Percentiles rank a stretch among this genome's conserved stretches.
Evolutionary conservation across 2,113 vertebrate genomes (phyloP).

Genomic region (Geococcyx californianus): DNA sequence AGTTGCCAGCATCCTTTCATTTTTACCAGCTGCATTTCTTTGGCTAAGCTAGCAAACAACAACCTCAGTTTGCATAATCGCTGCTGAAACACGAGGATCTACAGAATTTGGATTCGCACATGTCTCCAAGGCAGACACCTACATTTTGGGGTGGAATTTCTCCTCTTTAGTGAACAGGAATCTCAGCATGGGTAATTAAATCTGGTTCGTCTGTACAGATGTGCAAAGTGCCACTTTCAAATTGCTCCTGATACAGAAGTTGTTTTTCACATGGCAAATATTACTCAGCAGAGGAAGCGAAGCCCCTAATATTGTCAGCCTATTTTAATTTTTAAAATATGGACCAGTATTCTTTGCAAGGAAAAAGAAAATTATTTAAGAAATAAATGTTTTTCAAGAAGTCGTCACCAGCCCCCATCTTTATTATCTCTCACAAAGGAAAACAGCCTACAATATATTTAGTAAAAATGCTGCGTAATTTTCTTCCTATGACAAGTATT

Average conservation of each 20-base stretch:
- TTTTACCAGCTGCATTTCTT: slow-evolving; percentile 50
- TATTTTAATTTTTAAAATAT: not conserved
- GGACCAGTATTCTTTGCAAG: not conserved
- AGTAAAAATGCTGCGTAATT: not conserved
- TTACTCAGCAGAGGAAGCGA: not conserved
- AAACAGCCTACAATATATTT: not conserved
- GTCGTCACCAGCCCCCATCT: rapidly evolving
- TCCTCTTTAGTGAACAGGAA: slow-evolving; percentile 25
- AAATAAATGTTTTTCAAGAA: not conserved
- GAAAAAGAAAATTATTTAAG: not conserved
- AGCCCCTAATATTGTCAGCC: not conserved
- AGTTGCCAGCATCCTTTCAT: slow-evolving; percentile 53
- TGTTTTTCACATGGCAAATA: not conserved
- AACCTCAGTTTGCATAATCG: not conserved
- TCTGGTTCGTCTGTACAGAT: slow-evolving; percentile 33
- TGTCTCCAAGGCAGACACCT: slow-evolving; percentile 23
- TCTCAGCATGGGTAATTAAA: slow-evolving; percentile 34
- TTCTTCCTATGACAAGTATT: not conserved
- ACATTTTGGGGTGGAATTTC: slow-evolving; percentile 19
- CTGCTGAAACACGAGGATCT: not conserved
- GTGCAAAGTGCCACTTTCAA: slow-evolving; percentile 1
- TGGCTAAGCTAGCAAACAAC: slow-evolving; percentile 29
- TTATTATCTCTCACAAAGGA: not conserved
- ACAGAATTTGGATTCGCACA: slow-evolving; percentile 2
- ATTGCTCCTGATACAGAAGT: not conserved